phyloP scores from a whole-genome alignment of 2,797 vertebrate species.

The Acipenser transmontanus region DNA sequence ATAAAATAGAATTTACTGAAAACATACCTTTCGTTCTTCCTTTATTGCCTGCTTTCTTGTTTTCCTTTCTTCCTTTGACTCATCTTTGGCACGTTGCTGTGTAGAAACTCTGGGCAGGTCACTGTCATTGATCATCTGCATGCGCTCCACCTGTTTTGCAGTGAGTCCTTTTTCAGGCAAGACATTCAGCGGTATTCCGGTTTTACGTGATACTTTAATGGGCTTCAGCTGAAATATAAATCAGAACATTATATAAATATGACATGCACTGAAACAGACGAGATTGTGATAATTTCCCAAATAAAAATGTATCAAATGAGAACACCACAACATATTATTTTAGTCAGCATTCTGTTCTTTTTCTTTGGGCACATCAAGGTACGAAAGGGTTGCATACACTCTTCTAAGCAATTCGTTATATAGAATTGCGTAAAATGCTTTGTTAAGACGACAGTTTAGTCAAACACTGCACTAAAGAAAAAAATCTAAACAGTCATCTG shows the following conservation, averaged over 20 bases:
- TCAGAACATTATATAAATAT: neutral
- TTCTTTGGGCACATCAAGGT: too few relatives aligned
- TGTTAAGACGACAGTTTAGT: too few relatives aligned
- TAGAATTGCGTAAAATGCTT: too few relatives aligned
- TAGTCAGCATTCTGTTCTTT: too few relatives aligned
- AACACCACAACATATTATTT: too few relatives aligned
- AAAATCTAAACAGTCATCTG: too few relatives aligned
- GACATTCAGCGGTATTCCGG: slow-evolving; percentile 79
- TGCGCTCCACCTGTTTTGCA: slow-evolving; percentile 74
- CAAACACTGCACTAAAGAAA: too few relatives aligned
- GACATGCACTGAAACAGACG: neutral
- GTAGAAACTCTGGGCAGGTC: slow-evolving; percentile 76
- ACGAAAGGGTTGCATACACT: too few relatives aligned
- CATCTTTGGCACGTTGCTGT: slow-evolving; percentile 62
- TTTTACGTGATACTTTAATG: slow-evolving; percentile 77
- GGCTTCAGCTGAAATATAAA: slow-evolving; percentile 58
- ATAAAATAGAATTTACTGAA: too few relatives aligned
- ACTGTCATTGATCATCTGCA: slow-evolving; percentile 76
- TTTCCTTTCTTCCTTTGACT: slow-evolving; percentile 73
- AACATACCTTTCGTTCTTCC: slow-evolving; percentile 79
- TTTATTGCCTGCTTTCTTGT: slow-evolving; percentile 79
- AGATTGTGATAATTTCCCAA: too few relatives aligned
- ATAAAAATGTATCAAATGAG: too few relatives aligned
- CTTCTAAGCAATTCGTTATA: too few relatives aligned
- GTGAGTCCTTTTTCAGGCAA: slow-evolving; percentile 70